Percentiles rank a stretch among this genome's conserved stretches.
Conservation (phyloP, 2,797 vertebrate genomes). For the Platyrinchus mystaceus region DNA sequence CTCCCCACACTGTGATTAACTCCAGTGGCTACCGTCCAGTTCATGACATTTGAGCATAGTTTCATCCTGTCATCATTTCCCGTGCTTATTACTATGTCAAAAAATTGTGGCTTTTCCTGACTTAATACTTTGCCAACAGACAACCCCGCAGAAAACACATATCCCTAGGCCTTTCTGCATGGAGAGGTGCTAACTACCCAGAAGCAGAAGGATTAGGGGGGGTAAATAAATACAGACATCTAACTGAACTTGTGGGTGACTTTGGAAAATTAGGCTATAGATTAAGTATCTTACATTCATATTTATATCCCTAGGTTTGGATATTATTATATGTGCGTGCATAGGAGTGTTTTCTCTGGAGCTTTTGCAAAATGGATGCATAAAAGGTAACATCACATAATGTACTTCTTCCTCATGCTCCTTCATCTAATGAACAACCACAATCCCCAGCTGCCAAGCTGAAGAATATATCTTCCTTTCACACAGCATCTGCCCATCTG, state of each 20-base stretch:
- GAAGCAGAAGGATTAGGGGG: background rate
- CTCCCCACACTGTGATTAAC: background rate
- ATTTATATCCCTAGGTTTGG: background rate
- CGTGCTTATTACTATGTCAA: background rate
- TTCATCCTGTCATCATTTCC: background rate
- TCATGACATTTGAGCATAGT: background rate
- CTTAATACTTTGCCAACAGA: background rate
- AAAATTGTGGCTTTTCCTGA: background rate
- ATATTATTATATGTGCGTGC: background rate
- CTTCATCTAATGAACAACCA: background rate
- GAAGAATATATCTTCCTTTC: constrained; percentile 3
- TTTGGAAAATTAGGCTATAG: background rate
- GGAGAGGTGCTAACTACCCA: background rate
- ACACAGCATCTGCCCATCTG: background rate
- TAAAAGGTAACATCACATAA: background rate
- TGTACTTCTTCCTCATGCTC: background rate
- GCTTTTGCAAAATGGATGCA: background rate
- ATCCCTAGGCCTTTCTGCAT: background rate
- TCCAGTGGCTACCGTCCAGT: background rate
- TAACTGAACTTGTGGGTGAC: background rate
- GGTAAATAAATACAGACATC: constrained; percentile 7
- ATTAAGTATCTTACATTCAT: background rate
- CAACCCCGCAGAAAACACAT: background rate
- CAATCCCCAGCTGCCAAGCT: constrained; percentile 6
- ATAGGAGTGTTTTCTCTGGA: background rate